phyloP scores from a whole-genome alignment of 2,113 vertebrate genomes.

The Diadophis punctatus region DNA sequence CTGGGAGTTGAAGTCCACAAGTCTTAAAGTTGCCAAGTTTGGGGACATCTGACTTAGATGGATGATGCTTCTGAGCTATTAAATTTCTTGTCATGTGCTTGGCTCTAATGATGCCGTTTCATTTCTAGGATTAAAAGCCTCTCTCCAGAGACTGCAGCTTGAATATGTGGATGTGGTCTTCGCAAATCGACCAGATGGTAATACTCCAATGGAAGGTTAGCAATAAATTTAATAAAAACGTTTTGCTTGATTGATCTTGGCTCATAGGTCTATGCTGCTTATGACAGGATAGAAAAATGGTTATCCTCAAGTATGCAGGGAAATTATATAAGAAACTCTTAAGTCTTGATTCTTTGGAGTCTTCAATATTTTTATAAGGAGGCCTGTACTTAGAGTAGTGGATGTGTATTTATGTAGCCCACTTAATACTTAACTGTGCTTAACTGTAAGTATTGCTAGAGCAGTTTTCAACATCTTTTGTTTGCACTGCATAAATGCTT shows the following conservation, averaged over 20 bases:
- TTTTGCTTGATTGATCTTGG: not conserved
- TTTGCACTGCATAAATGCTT: constrained; percentile 13
- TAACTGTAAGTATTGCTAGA: not conserved
- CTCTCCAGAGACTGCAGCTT: constrained; percentile 92
- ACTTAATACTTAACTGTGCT: not conserved
- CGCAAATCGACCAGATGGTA: constrained; percentile 93
- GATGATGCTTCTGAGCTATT: not conserved
- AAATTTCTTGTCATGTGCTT: accelerated
- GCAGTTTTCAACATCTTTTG: accelerated
- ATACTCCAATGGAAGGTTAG: constrained; percentile 99
- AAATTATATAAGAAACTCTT: not conserved
- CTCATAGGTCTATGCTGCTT: not conserved
- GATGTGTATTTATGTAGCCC: not conserved
- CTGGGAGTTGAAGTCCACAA: too few relatives aligned
- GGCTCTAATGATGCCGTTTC: not conserved
- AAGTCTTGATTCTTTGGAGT: not conserved
- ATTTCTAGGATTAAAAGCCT: constrained; percentile 86
- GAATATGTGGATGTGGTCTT: constrained; percentile 98
- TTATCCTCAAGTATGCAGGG: not conserved
- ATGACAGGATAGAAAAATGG: not conserved
- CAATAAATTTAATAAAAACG: constrained; percentile 3
- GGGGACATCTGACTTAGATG: too few relatives aligned
- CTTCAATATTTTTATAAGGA: accelerated
- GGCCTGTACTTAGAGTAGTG: not conserved
- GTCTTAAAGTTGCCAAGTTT: too few relatives aligned